Base-by-base conservation (phyloP, 2,888 invertebrate genomes). In the Piscicola geometra region DNA sequence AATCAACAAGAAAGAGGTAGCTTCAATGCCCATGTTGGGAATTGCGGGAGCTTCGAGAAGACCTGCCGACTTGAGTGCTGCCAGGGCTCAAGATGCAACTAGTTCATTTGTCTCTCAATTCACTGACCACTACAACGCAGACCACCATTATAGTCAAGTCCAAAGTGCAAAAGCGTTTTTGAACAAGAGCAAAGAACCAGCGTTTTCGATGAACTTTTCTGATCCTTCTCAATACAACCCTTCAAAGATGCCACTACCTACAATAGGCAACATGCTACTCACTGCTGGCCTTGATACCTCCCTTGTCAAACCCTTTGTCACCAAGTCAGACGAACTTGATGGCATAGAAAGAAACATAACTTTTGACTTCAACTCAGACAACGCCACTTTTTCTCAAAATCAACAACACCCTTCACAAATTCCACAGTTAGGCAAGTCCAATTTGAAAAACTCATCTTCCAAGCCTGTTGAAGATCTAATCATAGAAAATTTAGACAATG, bases 121-220 rank as follows among this genome's bases (percentile, higher is more conserved):
- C 41, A 73, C 73, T 1, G 73, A 73, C 60, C 73, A 73, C 56
- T 73, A 73, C 64, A 73, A 73, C 60, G 56, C 73, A 36, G 56
- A 73, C n/a, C 47, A 73, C 25, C 60, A 56, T 21, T 56, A 25
- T n/a, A 56, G 60, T 60, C 73, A 73, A 30, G 35, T 73, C 1
- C 60, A 64, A 35, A 60, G 32, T 5, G 73, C 73, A 1, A 73
- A 73, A 30, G 33, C 32, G n/a, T 73, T 73, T 36, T 30, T 73
- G 12, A 73, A 36, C 41, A 47, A 56, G n/a, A 36, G 32, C 64
- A 70, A 56, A 25, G 60, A 56, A n/a, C 60, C 60, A 18, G 3
- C 21, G n/a, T 21, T 56, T 18, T 25, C 25, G 60, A 18, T n/a
- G 3, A 56, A 56, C 60, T 21, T 15, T 21, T 5, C 21, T 21